Percentiles rank a stretch among this genome's conserved stretches.
Conservation (phyloP, 1,140 invertebrate genomes). For the Planococcus citri region DNA sequence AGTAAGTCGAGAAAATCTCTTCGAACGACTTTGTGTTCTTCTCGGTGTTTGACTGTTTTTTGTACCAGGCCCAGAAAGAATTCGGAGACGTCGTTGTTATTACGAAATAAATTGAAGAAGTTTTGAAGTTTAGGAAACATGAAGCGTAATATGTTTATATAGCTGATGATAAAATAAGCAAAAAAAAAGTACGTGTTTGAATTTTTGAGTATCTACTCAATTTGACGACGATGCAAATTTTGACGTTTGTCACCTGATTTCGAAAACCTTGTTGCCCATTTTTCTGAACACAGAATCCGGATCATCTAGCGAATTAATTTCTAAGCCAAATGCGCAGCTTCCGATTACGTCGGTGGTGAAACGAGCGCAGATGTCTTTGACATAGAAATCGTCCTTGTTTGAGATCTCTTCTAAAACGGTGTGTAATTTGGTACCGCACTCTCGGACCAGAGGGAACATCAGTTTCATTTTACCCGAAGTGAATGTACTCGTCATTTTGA, state of each 20-base stretch:
- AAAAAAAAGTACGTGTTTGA: background rate
- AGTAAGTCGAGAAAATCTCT: constrained; percentile 33
- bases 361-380: constrained; percentile 33
- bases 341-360: constrained; percentile 30
- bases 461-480: constrained; percentile 39
- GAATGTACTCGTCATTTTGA: constrained; percentile 36
- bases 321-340: constrained; percentile 32
- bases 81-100: background rate
- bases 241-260: constrained; percentile 17
- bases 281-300: constrained; percentile 29
- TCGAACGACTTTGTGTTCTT: constrained; percentile 27
- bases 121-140: too few relatives aligned
- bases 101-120: too few relatives aligned
- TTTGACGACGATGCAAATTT: background rate
- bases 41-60: constrained; percentile 30
- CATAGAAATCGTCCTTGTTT: constrained; percentile 29
- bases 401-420: constrained; percentile 23
- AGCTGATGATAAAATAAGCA: background rate
- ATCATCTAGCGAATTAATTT: constrained; percentile 30
- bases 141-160: too few relatives aligned
- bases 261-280: constrained; percentile 27
- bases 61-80: constrained; percentile 29
- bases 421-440: constrained; percentile 28
- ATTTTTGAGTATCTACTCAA: background rate
- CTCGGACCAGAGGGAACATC: constrained; percentile 37